Conservation (phyloP, 1,140 invertebrate genomes). For the Thereuonema tuberculata region DNA sequence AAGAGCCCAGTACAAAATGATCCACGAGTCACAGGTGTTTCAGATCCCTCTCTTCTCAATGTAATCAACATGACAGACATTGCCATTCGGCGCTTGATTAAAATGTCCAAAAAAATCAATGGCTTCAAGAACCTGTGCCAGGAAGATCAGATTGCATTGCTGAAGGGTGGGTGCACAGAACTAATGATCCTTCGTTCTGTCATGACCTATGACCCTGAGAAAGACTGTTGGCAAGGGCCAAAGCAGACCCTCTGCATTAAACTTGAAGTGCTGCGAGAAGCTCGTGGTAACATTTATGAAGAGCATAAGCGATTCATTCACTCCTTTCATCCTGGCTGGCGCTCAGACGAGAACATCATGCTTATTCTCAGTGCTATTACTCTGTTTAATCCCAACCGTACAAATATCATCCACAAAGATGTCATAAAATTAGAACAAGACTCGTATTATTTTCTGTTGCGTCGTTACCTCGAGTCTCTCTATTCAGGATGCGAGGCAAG, state of each 20-base stretch:
- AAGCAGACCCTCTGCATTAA: conserved; percentile 43
- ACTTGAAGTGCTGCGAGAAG: conserved; percentile 70
- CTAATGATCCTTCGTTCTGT: conserved; percentile 82
- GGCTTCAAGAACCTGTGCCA: conserved; percentile 81
- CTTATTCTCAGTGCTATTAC: conserved; percentile 78
- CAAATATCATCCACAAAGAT: conserved; percentile 63
- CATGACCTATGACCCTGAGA: conserved; percentile 70
- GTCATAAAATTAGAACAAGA: conserved; percentile 79
- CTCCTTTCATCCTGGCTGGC: conserved; percentile 62
- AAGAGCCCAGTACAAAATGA: conserved; percentile 67
- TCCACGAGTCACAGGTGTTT: conserved; percentile 37
- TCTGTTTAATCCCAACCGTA: conserved; percentile 67
- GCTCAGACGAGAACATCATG: conserved; percentile 72
- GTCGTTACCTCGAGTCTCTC: conserved; percentile 68
- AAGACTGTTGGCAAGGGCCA: conserved; percentile 59
- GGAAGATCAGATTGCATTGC: conserved; percentile 72
- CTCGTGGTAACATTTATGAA: conserved; percentile 69
- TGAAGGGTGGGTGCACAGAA: conserved; percentile 80
- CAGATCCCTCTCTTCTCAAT: conserved; percentile 56
- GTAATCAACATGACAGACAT: conserved; percentile 81
- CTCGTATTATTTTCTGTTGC: conserved; percentile 74
- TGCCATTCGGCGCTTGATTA: conserved; percentile 74
- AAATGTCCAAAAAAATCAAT: conserved; percentile 79
- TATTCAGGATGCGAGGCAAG: conserved; percentile 70
- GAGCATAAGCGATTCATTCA: conserved; percentile 65